phyloP scores from a whole-genome alignment of 2,113 vertebrate species.

The Trichomycterus rosablanca region DNA sequence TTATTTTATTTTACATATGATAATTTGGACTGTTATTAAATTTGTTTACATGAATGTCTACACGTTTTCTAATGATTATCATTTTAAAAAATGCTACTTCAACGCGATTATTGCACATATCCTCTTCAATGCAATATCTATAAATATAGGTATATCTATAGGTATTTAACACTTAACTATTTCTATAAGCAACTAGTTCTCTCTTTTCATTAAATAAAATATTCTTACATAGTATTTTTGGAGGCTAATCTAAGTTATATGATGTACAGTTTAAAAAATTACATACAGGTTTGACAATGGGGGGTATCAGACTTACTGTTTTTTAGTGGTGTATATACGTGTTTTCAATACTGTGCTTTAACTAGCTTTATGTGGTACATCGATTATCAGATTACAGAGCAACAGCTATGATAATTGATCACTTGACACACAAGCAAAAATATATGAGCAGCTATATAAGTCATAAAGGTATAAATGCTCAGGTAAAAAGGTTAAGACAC shows the following conservation, averaged over 20 bases:
- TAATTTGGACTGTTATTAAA: no score
- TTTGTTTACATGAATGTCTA: no score
- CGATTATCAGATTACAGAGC: not conserved
- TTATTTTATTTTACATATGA: no score
- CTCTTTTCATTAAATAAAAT: not conserved
- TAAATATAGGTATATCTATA: slow-evolving; percentile 18
- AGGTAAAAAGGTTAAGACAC: not conserved
- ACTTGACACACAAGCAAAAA: slow-evolving; percentile 25
- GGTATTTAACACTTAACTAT: slow-evolving; percentile 29
- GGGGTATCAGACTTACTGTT: not conserved
- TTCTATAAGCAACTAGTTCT: slow-evolving; percentile 25
- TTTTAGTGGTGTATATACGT: not conserved
- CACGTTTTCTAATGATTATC: no score
- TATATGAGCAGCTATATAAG: not conserved
- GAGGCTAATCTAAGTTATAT: slow-evolving; percentile 17
- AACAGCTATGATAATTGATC: not conserved
- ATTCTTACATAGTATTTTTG: slow-evolving; percentile 15
- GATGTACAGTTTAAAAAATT: not conserved
- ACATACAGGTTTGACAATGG: slow-evolving; percentile 7
- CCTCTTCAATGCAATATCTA: slow-evolving; percentile 23
- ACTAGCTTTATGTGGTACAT: slow-evolving; percentile 17
- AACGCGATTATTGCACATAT: slow-evolving; percentile 32
- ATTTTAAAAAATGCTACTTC: no score
- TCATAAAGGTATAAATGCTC: not conserved
- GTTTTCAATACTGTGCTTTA: slow-evolving; percentile 19